Evolutionary conservation across 2,797 vertebrate genomes (phyloP), one percentile per base, ranked within the genome.

Genomic region (Heliangelus exortis): DNA sequence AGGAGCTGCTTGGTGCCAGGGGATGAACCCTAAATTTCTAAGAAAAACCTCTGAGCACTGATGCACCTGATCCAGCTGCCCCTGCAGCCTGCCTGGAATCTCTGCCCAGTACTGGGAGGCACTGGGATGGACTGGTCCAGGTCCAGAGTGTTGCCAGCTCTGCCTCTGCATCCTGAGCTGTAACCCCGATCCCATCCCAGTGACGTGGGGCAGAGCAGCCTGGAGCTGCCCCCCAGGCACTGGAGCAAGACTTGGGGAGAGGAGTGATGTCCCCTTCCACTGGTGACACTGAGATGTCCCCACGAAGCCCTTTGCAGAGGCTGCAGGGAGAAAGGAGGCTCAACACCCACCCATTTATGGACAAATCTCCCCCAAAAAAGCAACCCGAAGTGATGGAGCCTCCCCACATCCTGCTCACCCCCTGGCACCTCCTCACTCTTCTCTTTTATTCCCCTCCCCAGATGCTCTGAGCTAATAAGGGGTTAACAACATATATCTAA

Each of bases 371-470:
- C 68, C 68, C 62, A 7, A 53, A 63, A 4, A 9, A 53, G 26
- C 63, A n/a, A 31, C 47, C 33, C 16, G 7, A 20, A 21, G 0
- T 2, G 31, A 8, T 3, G 21, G 2, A 18, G 12, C 16, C 7
- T 39, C 6, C 22, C 7, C 0, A 1, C 22, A 15, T 29, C 48
- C 31, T 22, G 20, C 47, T 26, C 18, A 15, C 21, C 29, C 26
- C 29, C 31, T 7, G 45, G 4, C 31, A 19, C n/a, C 66, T 89
- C 48, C 55, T 55, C 39, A 23, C 5, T 0, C 31, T 41, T 51
- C 19, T 63, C 20, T 29, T 39, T 47, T 36, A 20, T 15, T 55
- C 17, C 12, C 15, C 28, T 9, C 29, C 50, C 13, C 22, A 50
- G 45, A 21, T 58, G 21, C 33, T 31, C 15, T 26, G 23, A 43